A percentile compares a stretch with the other conserved stretches of the same genome.
These are phyloP conservation scores for Lucifuga dentata DNA, from an alignment of 2,113 vertebrate species.

Conservation along the genomic window DNA sequence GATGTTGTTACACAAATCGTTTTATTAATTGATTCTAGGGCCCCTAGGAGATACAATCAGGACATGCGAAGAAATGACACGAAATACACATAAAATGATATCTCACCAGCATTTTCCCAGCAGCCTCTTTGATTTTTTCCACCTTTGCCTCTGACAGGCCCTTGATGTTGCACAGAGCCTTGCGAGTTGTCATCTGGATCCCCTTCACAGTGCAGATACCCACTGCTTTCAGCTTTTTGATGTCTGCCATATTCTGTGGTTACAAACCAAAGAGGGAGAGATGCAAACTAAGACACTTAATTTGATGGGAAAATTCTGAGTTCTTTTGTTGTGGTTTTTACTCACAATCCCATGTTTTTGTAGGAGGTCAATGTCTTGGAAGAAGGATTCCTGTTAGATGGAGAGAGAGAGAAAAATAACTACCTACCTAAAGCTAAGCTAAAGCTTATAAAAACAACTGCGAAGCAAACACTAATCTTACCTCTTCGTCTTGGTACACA, in stretches of 20 bases:
- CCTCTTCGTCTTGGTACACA: slow-evolving; percentile 92
- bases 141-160: slow-evolving; percentile 98
- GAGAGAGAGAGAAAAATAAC: slow-evolving; percentile 2
- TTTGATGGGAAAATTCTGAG: not conserved
- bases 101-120: slow-evolving; percentile 95
- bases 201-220: slow-evolving; percentile 98
- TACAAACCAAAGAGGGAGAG: not conserved
- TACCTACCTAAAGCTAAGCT: too few species aligned
- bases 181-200: slow-evolving; percentile 97
- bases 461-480: slow-evolving; percentile 49
- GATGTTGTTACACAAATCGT: not conserved
- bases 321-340: slow-evolving; percentile 39
- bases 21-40: not conserved
- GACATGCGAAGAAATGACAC: not conserved
- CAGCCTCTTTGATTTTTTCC: slow-evolving; percentile 99
- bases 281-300: not conserved
- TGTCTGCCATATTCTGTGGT: slow-evolving; percentile 94
- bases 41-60: not conserved
- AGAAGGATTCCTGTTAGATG: slow-evolving; percentile 90
- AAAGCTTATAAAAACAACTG: too few species aligned
- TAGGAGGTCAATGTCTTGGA: slow-evolving; percentile 96
- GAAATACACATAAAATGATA: fast-evolving
- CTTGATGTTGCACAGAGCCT: slow-evolving; percentile 93
- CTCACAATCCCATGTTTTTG: slow-evolving; percentile 99
- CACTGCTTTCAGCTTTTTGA: slow-evolving; percentile 96